Base-by-base conservation (phyloP, 2,888 invertebrate species). In the Spodoptera littoralis region DNA sequence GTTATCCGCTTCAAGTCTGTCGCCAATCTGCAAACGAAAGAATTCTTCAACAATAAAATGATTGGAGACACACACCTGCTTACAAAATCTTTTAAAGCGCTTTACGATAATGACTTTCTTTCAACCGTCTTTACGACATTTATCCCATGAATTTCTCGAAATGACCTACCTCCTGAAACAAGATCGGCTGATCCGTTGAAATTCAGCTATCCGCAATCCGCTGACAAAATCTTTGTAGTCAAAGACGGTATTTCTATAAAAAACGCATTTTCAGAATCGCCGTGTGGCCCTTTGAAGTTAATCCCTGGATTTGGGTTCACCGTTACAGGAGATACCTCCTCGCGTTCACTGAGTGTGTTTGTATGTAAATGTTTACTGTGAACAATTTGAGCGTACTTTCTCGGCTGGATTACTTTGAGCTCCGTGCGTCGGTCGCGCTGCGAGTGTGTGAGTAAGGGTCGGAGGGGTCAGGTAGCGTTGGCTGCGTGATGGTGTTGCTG, bases 221-320 rank as follows among this genome's bases (percentile, higher is more conserved):
- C 90, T 90, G 90, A 90, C 90, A 84, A 87, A 90, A 89, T 90
- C 88, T 89, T 86, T 85, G 85, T 88, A 88, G 84, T 89, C 90
- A 90, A 91, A 91, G 90, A 83, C 80, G 84, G 87, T 90, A 90
- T 91, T 92, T 91, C 88, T 90, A 90, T 92, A 92, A 93, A 92
- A 92, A 92, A 93, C 90, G 91, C 92, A 92, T 92, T 92, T 92
- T 90, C 88, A 69, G 88, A 90, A 92, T 91, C 87, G 88, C 88
- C 85, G 82, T 81, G 79, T 81, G 84, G 81, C 83, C 86, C 91
- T 93, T 93, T 93, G 92, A 93, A 88, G 91, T 92, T 92, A 93
- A 93, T 93, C 92, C 92, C 70, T 83, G 89, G 91, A 90, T 92
- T 91, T 84, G 87, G 85, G 85, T 80, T 83, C 77, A 79, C 81